Conservation (phyloP, 2,113 vertebrate species). For the Menidia beryllina region DNA sequence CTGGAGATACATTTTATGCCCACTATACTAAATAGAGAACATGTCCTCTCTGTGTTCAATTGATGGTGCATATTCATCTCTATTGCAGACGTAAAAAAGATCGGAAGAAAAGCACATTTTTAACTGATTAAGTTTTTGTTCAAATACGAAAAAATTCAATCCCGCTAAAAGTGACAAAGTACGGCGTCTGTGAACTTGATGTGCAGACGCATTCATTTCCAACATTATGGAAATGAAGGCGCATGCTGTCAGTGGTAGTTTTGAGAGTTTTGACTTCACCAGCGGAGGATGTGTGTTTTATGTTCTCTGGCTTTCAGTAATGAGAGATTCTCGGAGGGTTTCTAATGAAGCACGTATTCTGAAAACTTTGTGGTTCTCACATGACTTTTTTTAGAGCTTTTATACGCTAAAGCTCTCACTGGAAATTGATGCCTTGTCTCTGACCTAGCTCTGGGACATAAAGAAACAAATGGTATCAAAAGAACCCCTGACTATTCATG, state of each 20-base stretch:
- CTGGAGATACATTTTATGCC: background rate
- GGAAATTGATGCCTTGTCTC: background rate
- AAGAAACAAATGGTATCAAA: slow-evolving; percentile 2
- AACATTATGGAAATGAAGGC: no score
- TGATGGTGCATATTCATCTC: no score
- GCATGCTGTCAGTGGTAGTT: background rate
- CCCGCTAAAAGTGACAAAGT: no score
- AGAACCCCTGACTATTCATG: background rate
- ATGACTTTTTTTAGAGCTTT: background rate
- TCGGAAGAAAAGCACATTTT: no score
- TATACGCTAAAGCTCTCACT: slow-evolving; percentile 5
- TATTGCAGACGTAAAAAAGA: no score
- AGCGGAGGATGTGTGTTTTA: background rate
- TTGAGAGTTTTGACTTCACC: background rate
- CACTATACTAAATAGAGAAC: no score
- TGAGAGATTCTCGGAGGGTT: background rate
- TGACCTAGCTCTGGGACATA: slow-evolving; percentile 1
- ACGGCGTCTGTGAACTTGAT: no score
- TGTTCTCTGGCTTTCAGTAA: background rate
- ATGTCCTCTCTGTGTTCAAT: no score
- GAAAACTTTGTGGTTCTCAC: background rate
- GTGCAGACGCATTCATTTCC: no score
- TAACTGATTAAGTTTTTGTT: no score
- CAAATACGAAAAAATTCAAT: no score
- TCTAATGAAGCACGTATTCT: slow-evolving; percentile 6